Conservation (phyloP, 1,140 invertebrate species). For the Drosophila nigromelanica region DNA sequence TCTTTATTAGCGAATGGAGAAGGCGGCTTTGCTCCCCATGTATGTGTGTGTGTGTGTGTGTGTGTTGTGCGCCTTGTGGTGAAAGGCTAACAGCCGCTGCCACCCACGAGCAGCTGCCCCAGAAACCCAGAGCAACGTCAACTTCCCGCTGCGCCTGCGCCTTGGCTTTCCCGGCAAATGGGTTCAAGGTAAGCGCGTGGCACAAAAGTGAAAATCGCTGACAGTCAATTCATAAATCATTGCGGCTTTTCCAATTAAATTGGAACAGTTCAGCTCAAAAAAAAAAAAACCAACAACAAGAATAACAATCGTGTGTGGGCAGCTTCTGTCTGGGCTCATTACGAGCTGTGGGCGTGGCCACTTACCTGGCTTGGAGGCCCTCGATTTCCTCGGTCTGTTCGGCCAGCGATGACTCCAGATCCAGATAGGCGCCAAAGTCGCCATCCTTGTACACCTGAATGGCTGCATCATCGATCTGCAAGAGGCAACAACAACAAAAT, state of each 20-base stretch:
- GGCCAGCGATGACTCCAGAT: constrained; percentile 96
- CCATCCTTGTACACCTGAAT: constrained; percentile 98
- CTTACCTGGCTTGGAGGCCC: constrained; percentile 96
- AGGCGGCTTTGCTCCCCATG: constrained; percentile 35
- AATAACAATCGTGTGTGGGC: constrained; percentile 53
- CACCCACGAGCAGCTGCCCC: constrained; percentile 76
- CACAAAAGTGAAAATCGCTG: constrained; percentile 56
- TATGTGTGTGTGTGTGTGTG: constrained; percentile 44
- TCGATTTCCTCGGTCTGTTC: constrained; percentile 98
- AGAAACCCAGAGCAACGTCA: constrained; percentile 72
- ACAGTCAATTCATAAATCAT: constrained; percentile 40
- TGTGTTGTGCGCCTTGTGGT: constrained; percentile 38
- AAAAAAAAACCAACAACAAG: not conserved
- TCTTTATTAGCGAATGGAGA: constrained; percentile 71
- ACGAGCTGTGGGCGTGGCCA: constrained; percentile 57
- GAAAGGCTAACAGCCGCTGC: constrained; percentile 61
- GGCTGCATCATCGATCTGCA: constrained; percentile 97
- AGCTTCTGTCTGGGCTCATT: constrained; percentile 55
- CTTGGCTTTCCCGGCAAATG: constrained; percentile 46
- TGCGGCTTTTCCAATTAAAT: constrained; percentile 24
- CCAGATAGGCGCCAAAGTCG: constrained; percentile 97
- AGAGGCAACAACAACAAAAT: constrained; percentile 68
- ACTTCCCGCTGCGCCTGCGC: constrained; percentile 30
- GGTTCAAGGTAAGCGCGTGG: constrained; percentile 64
- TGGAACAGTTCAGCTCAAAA: constrained; percentile 13